A percentile compares a stretch with the other conserved stretches of the same genome.
These are phyloP conservation scores for Eucidaris tribuloides DNA, from an alignment of 35 echinoderm and acorn worm genomes.

Conservation along the genomic window DNA sequence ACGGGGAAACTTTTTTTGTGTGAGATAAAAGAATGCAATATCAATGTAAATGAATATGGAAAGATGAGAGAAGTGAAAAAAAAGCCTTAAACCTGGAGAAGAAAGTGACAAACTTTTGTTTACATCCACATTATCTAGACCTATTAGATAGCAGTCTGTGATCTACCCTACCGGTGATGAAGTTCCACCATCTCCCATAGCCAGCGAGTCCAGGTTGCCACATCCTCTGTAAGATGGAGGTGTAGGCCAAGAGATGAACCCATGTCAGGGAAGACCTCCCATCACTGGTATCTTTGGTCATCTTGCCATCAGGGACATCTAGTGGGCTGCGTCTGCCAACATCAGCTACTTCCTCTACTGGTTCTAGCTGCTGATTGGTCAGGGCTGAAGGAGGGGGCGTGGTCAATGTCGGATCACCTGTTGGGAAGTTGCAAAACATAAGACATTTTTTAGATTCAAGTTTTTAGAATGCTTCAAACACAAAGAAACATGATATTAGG, in stretches of 20 bases:
- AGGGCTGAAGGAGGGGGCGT: constrained; percentile 27
- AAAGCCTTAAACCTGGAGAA: no score
- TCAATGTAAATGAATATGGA: no score
- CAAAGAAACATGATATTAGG: no score
- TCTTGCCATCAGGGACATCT: background rate
- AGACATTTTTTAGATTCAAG: no score
- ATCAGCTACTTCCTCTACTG: constrained; percentile 43
- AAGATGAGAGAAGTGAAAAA: no score
- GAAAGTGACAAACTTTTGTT: no score
- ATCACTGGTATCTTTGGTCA: background rate
- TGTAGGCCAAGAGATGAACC: constrained; percentile 89
- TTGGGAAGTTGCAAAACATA: no score
- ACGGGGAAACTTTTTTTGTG: no score
- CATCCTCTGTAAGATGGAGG: constrained; percentile 79
- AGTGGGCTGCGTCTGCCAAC: constrained; percentile 32
- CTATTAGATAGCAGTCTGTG: background rate
- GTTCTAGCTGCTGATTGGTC: constrained; percentile 34
- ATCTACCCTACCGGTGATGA: background rate
- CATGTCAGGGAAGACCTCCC: constrained; percentile 45
- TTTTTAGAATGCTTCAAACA: no score
- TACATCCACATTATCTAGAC: background rate
- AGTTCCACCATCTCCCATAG: constrained; percentile 29
- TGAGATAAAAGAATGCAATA: no score
- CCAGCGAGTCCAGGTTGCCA: constrained; percentile 71
- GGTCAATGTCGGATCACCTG: background rate